These are phyloP conservation scores for Menura novaehollandiae DNA, from an alignment of 2,113 vertebrate species.

Conservation along the genomic window DNA sequence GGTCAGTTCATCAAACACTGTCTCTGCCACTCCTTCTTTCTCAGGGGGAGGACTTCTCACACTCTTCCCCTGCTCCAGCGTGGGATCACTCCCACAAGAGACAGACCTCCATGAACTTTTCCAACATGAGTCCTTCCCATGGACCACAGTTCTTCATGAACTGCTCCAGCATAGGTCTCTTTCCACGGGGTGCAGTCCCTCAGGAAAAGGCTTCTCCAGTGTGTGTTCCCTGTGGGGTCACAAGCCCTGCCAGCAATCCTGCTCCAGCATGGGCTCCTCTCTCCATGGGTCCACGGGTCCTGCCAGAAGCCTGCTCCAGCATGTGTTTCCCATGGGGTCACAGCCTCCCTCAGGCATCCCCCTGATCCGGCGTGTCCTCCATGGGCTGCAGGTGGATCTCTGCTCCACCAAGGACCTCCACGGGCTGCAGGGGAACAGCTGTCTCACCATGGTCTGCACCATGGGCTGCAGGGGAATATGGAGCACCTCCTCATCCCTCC, in stretches of 20 bases:
- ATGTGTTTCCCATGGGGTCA: neutral
- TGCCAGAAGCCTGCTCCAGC: neutral
- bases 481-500: neutral
- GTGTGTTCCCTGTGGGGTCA: neutral
- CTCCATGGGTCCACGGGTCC: neutral
- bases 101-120: neutral
- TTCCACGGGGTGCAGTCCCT: neutral
- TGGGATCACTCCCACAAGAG: neutral
- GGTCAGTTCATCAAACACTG: neutral
- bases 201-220: neutral
- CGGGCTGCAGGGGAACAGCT: neutral
- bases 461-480: neutral
- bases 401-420: neutral
- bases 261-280: neutral
- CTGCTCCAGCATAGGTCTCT: accelerated
- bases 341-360: neutral
- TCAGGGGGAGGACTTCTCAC: neutral
- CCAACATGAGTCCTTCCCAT: neutral
- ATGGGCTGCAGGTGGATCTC: neutral
- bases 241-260: neutral
- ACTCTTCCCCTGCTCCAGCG: neutral
- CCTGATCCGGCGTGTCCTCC: neutral
- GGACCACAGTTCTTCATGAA: neutral
- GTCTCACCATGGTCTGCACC: neutral
- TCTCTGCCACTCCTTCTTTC: neutral